phyloP scores from a whole-genome alignment of 2,113 vertebrate genomes.

The Paracanthobrama guichenoti region DNA sequence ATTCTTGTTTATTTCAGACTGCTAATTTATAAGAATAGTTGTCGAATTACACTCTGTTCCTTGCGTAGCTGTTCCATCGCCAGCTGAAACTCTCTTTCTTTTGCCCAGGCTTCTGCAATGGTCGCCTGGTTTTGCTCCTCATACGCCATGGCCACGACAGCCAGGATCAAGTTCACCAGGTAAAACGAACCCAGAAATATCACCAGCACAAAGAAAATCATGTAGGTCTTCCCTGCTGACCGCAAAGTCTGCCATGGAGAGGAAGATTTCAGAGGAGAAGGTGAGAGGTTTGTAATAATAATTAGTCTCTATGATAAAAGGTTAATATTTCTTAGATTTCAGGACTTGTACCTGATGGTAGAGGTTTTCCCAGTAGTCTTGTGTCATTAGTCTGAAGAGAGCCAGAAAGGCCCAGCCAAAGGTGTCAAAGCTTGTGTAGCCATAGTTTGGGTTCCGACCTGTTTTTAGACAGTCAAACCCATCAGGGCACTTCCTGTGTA shows the following conservation, averaged over 20 bases:
- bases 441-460: slow-evolving; percentile 91
- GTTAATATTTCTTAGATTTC: not conserved
- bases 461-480: slow-evolving; percentile 90
- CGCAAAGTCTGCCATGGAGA: slow-evolving; percentile 82
- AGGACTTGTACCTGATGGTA: slow-evolving; percentile 88
- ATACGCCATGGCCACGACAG: slow-evolving; percentile 98
- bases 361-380: slow-evolving; percentile 96
- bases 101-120: slow-evolving; percentile 93
- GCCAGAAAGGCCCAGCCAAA: slow-evolving; percentile 97
- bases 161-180: slow-evolving; percentile 94
- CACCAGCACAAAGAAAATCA: slow-evolving; percentile 98
- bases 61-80: slow-evolving; percentile 92
- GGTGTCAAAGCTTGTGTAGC: slow-evolving; percentile 95
- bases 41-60: slow-evolving; percentile 84
- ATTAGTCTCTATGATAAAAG: not conserved
- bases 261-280: not conserved
- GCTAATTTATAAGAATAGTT: not conserved
- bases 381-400: slow-evolving; percentile 94
- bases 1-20: not conserved
- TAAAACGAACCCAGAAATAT: slow-evolving; percentile 99
- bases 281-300: not conserved
- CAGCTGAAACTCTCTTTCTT: slow-evolving; percentile 93
- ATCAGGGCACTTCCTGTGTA: slow-evolving; percentile 85
- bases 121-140: slow-evolving; percentile 99
- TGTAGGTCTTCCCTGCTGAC: slow-evolving; percentile 97